phyloP scores from a whole-genome alignment of 2,797 vertebrate genomes.

The Eulemur rubriventer region DNA sequence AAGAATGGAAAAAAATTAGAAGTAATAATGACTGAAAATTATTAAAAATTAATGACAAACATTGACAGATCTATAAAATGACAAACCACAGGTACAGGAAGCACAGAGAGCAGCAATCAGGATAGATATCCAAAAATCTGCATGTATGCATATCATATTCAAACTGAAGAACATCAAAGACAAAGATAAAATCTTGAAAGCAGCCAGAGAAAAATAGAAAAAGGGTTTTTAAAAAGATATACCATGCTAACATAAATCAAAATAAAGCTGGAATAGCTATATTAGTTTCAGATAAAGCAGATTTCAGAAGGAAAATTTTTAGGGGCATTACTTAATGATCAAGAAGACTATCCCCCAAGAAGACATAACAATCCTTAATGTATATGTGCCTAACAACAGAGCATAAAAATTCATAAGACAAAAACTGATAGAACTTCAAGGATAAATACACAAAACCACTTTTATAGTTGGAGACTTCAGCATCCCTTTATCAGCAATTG shows the following conservation, averaged over 20 bases:
- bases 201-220: neutral
- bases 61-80: neutral
- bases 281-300: slow-evolving; percentile 29
- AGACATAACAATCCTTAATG: neutral
- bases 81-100: neutral
- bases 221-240: neutral
- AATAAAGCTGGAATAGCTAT: neutral
- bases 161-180: neutral
- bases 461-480: neutral
- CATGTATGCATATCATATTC: neutral
- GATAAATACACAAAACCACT: neutral
- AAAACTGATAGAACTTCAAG: neutral
- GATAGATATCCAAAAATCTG: neutral
- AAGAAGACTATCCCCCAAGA: neutral
- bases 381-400: neutral
- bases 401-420: neutral
- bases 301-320: neutral
- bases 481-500: neutral
- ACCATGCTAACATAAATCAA: neutral
- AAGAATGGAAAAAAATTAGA: neutral
- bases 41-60: neutral
- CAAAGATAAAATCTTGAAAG: neutral
- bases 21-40: neutral
- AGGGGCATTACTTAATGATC: neutral
- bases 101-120: neutral